Evolutionary conservation across 2,113 vertebrate species (phyloP), one percentile per base, ranked within the genome.

Genomic region (Hippocampus mohnikei): DNA sequence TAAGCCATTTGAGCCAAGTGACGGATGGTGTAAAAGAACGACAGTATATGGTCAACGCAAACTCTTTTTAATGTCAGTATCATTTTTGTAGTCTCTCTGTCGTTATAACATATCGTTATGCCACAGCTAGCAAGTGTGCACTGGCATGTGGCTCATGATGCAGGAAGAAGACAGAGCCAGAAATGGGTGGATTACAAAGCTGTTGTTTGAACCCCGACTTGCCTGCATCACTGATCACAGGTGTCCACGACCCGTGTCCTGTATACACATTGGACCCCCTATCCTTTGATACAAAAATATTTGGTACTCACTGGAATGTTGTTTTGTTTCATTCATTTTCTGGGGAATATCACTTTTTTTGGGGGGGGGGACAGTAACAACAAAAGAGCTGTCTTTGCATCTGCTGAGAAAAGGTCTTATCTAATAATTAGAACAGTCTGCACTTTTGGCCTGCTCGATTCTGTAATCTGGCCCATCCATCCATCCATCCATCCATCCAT

Each of bases 1-100:
- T 93, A 91, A 82, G 85, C 77, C 21, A 40, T 8, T 41, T 11
- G 42, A 71, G 70, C 67, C 86, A 83, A 90, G 83, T 84, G 87
- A 86, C 83, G 73, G 83, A 73, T 23, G 20, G 63, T 44, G n/a
- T 18, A 25, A 29, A 66, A 66, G 64, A 25, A 42, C 44, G 18
- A 6, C 33, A 6, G 33, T 37, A 65, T 41, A 3, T 25, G 41
- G 13, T 15, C 15, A n/a, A 18, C 6, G 8, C 13, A 42, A 27
- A 1, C n/a, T 16, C 21, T 42, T 41, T 62, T 37, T 15, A 67
- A 67, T 46, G 12, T 48, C 46, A 66, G 5, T 11, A 33, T 20
- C 65, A 2, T 21, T 67, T 64, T 41, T 42, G 33, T 21, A 62
- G 13, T 18, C 29, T 37, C 12, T 37, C 16, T 63, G 16, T 41